Conservation (phyloP, 2,797 vertebrate species). For the Toxotes lorentzi region DNA sequence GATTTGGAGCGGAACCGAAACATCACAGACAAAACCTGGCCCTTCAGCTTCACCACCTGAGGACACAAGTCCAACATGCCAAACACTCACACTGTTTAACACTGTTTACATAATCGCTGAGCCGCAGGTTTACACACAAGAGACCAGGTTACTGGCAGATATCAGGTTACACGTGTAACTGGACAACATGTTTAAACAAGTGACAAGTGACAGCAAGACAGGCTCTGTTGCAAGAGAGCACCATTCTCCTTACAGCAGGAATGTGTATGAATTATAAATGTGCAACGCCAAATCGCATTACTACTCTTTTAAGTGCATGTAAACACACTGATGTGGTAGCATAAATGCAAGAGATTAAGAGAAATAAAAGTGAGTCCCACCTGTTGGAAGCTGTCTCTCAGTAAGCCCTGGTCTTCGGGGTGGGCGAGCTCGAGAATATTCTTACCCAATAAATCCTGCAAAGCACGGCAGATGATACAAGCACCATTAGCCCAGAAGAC, state of each 20-base stretch:
- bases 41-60: constrained; percentile 97
- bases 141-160: neutral
- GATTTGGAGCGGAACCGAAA: constrained; percentile 95
- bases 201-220: neutral
- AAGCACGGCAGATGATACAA: constrained; percentile 31
- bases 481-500: neutral
- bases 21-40: constrained; percentile 98
- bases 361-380: constrained; percentile 67
- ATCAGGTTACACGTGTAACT: neutral
- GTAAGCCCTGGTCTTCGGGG: constrained; percentile 93
- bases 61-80: constrained; percentile 26
- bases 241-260: neutral
- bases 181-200: neutral
- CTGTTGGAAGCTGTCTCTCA: constrained; percentile 98
- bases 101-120: constrained; percentile 4
- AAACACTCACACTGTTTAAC: constrained; percentile 37
- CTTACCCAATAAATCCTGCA: constrained; percentile 95
- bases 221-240: neutral
- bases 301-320: neutral
- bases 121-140: neutral
- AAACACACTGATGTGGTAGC: neutral
- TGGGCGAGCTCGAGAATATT: constrained; percentile 94
- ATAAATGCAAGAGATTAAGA: neutral
- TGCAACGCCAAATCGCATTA: neutral
- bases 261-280: neutral